phyloP scores from a whole-genome alignment of 2,797 vertebrate genomes.

The Eupleurogrammus muticus region DNA sequence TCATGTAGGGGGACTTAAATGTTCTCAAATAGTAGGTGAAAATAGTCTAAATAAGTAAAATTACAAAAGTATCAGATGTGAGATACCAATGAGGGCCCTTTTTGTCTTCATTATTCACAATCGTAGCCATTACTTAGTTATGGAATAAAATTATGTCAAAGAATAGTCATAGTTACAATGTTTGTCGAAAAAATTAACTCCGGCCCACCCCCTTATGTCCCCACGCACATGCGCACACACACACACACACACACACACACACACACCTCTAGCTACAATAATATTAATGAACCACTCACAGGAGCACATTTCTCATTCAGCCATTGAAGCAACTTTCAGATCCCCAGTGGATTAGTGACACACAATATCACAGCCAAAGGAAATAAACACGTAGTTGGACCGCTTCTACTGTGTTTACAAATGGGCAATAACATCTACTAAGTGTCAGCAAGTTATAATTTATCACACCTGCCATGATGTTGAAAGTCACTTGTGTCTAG shows the following conservation, averaged over 20 bases:
- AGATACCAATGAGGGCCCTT: too few relatives aligned
- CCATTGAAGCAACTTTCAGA: constrained; percentile 54
- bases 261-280: constrained; percentile 45
- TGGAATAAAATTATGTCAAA: too few relatives aligned
- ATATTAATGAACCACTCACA: constrained; percentile 65
- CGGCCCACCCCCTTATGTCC: background rate
- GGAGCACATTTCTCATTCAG: constrained; percentile 44
- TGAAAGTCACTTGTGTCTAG: constrained; percentile 28
- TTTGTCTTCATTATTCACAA: constrained; percentile 1
- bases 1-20: background rate
- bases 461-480: constrained; percentile 24
- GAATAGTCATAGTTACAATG: too few relatives aligned
- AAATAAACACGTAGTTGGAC: constrained; percentile 22
- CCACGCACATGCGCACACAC: too few relatives aligned
- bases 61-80: background rate
- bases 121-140: too few relatives aligned
- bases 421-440: constrained; percentile 29
- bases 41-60: constrained; percentile 1
- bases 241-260: too few relatives aligned
- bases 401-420: constrained; percentile 27
- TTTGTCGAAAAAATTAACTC: background rate
- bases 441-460: constrained; percentile 32
- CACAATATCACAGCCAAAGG: constrained; percentile 18
- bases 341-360: constrained; percentile 27
- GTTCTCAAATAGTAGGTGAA: background rate